These are phyloP conservation scores for Standfussiana lucernea DNA, from an alignment of 2,888 invertebrate genomes.

Conservation along the genomic window DNA sequence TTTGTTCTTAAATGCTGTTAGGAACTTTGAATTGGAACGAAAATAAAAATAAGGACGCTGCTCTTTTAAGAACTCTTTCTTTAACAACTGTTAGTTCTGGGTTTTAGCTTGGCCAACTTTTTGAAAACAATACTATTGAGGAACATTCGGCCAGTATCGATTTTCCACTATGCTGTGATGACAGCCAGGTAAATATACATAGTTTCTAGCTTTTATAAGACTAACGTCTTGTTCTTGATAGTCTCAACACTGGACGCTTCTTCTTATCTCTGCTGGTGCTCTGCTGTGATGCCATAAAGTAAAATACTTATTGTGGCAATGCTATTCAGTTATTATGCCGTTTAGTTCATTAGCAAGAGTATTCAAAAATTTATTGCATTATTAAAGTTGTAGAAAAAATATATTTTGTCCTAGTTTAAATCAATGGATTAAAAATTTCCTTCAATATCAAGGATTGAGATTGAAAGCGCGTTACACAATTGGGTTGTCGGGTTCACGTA, in stretches of 20 bases:
- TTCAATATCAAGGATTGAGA: not conserved
- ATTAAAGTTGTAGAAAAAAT: not conserved
- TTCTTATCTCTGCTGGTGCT: not conserved
- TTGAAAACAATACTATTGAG: conserved; percentile 8
- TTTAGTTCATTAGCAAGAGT: too few relatives aligned
- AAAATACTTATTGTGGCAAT: not conserved
- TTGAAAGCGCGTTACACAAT: conserved; percentile 1
- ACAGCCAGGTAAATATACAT: not conserved
- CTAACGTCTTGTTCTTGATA: not conserved
- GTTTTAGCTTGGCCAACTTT: conserved; percentile 14
- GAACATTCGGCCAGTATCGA: not conserved
- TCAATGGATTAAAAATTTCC: not conserved
- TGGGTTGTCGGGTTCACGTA: not conserved
- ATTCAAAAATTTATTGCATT: not conserved
- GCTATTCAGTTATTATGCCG: not conserved
- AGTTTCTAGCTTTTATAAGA: not conserved
- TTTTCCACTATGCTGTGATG: not conserved
- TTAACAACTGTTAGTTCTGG: not conserved
- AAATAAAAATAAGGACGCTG: conserved; percentile 35
- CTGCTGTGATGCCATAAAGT: not conserved
- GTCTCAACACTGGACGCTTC: not conserved
- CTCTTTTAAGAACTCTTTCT: conserved; percentile 16
- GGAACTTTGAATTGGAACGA: conserved; percentile 43
- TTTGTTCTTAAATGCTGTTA: conserved; percentile 54
- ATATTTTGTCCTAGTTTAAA: not conserved